These are phyloP conservation scores for Hanleya hanleyi DNA, from an alignment of 2,888 invertebrate genomes.

Conservation along the genomic window DNA sequence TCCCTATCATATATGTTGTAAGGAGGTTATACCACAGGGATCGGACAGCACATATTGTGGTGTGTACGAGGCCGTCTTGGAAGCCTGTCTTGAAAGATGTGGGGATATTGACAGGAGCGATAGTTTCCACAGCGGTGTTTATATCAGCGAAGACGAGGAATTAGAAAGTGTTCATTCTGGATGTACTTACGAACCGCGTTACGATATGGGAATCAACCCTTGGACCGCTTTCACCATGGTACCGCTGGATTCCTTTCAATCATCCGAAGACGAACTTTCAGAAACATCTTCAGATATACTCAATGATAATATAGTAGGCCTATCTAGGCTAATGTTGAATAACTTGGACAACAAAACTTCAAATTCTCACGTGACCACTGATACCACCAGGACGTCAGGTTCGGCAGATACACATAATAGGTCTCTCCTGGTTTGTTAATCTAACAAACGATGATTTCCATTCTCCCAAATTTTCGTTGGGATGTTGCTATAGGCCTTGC, in stretches of 20 bases:
- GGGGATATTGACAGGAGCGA: not conserved
- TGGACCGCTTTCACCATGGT: slow-evolving; percentile 6
- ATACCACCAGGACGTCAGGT: too few species aligned
- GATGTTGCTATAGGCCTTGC: too few species aligned
- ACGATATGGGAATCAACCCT: not conserved
- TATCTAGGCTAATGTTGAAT: too few species aligned
- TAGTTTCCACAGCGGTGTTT: not conserved
- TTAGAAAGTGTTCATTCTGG: not conserved
- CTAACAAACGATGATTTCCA: too few species aligned
- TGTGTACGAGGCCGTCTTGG: not conserved
- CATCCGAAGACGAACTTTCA: not conserved
- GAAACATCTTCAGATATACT: not conserved
- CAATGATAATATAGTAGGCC: slow-evolving; percentile 1
- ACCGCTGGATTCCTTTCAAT: not conserved
- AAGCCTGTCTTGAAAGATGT: not conserved
- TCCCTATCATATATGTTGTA: not conserved
- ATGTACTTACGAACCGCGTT: not conserved
- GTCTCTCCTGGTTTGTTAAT: too few species aligned
- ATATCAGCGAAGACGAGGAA: not conserved
- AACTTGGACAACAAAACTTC: too few species aligned
- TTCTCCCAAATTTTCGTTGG: too few species aligned
- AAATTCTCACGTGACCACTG: too few species aligned
- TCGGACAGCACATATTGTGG: not conserved
- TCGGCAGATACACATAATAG: too few species aligned
- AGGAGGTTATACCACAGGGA: not conserved